These are phyloP conservation scores for Mixornis gularis DNA, from an alignment of 2,113 vertebrate species.

Conservation along the genomic window DNA sequence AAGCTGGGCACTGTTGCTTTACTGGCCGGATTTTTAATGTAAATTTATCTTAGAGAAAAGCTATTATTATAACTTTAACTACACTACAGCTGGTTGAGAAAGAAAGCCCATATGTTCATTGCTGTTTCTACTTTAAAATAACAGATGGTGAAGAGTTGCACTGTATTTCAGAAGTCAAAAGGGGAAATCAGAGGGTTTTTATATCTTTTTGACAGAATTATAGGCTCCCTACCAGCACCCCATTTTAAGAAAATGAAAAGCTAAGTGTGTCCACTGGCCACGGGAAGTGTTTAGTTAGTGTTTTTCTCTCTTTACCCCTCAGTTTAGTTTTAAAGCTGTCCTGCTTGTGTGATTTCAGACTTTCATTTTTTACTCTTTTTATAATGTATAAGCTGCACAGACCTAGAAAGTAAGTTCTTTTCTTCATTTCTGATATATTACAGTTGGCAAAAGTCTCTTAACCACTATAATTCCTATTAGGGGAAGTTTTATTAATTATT, in stretches of 20 bases:
- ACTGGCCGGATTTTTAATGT: conserved; percentile 72
- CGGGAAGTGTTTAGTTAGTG: neutral
- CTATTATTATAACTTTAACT: conserved; percentile 84
- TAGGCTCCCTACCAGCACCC: neutral
- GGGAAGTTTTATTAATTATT: neutral
- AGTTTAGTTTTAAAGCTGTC: neutral
- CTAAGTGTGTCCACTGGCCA: neutral
- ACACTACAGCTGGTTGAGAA: conserved; percentile 79
- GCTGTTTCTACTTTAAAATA: conserved; percentile 75
- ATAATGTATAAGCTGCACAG: neutral
- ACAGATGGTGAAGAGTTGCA: conserved; percentile 76
- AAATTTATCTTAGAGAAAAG: conserved; percentile 78
- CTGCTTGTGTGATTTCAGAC: neutral
- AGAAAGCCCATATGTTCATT: conserved; percentile 79
- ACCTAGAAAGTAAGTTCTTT: neutral
- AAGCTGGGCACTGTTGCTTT: conserved; percentile 61
- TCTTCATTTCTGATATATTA: neutral
- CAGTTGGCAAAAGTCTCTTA: neutral
- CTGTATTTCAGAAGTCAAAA: conserved; percentile 77
- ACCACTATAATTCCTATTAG: neutral
- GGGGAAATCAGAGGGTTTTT: conserved; percentile 27
- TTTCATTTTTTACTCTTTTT: neutral
- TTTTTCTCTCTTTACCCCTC: neutral
- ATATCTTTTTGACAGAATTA: conserved; percentile 59
- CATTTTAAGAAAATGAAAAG: conserved; percentile 34